Conservation (phyloP, 1,140 invertebrate genomes). For the Copidosoma floridanum region DNA sequence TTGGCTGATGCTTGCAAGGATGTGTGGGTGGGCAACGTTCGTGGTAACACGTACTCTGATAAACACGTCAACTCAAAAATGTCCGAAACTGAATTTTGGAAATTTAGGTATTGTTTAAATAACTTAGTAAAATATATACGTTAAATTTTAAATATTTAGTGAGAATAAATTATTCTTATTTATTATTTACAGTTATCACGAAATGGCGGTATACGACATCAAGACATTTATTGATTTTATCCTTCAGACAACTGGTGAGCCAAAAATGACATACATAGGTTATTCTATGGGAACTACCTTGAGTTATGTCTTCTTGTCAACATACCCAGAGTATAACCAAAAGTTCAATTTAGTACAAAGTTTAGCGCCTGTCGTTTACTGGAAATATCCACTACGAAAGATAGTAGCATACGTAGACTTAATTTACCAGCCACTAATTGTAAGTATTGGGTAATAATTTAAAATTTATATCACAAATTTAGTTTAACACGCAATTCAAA, state of each 20-base stretch:
- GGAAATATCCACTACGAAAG: background rate
- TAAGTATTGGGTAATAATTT: no score
- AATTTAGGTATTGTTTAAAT: constrained; percentile 42
- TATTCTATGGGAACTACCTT: constrained; percentile 60
- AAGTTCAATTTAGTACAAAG: constrained; percentile 36
- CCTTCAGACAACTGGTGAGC: constrained; percentile 54
- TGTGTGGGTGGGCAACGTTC: constrained; percentile 65
- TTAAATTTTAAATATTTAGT: no score
- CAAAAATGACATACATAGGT: constrained; percentile 59
- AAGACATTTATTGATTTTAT: constrained; percentile 66
- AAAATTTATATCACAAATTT: no score
- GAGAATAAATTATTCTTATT: no score
- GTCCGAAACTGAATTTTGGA: constrained; percentile 56
- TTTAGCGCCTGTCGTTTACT: background rate
- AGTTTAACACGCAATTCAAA: no score
- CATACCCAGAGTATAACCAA: constrained; percentile 58
- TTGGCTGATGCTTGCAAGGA: constrained; percentile 72
- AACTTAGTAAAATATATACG: background rate
- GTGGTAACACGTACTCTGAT: constrained; percentile 58
- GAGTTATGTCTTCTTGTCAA: constrained; percentile 58
- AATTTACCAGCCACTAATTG: background rate
- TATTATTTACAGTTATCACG: constrained; percentile 59
- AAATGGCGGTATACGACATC: constrained; percentile 64
- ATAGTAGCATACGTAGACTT: background rate
- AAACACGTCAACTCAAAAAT: constrained; percentile 45